These are phyloP conservation scores for Xenotilapia leptura DNA, from an alignment of 2,113 vertebrate species.

Conservation along the genomic window DNA sequence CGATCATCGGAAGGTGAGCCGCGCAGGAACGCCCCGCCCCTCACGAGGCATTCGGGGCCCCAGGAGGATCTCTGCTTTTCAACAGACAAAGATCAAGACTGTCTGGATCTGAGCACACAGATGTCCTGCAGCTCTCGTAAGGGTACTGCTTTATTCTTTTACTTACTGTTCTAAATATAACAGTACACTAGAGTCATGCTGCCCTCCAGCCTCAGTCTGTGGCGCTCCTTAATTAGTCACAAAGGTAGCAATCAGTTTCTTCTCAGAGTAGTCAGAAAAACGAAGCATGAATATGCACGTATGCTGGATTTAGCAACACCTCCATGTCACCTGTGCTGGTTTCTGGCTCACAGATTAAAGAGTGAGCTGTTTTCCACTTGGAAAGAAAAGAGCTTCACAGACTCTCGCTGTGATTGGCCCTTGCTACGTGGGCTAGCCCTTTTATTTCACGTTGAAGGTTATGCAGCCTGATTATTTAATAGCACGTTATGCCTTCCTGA, in stretches of 20 bases:
- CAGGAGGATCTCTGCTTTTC: constrained; percentile 74
- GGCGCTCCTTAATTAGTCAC: neutral
- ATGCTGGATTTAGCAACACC: accelerated
- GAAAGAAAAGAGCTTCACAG: neutral
- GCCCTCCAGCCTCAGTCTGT: neutral
- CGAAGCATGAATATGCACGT: neutral
- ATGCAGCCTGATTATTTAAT: neutral
- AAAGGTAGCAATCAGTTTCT: neutral
- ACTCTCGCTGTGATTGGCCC: neutral
- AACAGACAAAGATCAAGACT: constrained; percentile 75
- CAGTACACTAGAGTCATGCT: accelerated
- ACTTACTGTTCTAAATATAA: accelerated
- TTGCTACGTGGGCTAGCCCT: neutral
- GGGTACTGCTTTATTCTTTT: constrained; percentile 14
- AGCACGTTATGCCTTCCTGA: neutral
- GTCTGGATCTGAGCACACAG: constrained; percentile 54
- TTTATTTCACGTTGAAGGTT: neutral
- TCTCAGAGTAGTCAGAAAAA: neutral
- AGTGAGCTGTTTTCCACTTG: neutral
- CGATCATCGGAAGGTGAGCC: constrained; percentile 55
- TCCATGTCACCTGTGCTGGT: neutral
- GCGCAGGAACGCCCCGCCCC: constrained; percentile 64
- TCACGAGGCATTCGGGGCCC: constrained; percentile 70
- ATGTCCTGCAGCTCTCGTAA: constrained; percentile 39
- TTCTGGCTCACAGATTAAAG: neutral